phyloP scores from a whole-genome alignment of 2,888 invertebrate species.

The Heliconius cydno region DNA sequence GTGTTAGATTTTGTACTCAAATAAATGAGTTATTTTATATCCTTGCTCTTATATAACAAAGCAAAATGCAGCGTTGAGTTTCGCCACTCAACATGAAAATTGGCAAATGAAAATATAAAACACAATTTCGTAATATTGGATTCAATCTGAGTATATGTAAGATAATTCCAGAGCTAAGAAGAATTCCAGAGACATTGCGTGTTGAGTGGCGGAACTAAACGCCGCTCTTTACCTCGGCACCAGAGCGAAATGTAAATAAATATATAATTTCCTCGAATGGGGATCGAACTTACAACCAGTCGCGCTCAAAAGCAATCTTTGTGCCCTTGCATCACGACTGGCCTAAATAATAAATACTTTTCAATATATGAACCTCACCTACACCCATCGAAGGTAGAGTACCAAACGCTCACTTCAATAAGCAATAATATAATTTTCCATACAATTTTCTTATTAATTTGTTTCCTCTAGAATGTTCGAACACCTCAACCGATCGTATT shows the following conservation, averaged over 20 bases:
- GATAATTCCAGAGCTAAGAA: background rate
- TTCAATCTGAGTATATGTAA: background rate
- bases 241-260: no score
- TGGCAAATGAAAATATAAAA: background rate
- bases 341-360: background rate
- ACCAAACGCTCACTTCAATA: background rate
- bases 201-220: no score
- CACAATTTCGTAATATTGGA: background rate
- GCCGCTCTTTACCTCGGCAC: no score
- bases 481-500: slow-evolving; percentile 5
- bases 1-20: no score
- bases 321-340: background rate
- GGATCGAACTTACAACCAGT: no score
- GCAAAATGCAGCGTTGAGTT: no score
- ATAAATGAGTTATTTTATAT: no score
- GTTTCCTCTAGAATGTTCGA: slow-evolving; percentile 51
- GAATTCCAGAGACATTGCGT: no score
- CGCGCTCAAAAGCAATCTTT: no score
- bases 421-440: background rate
- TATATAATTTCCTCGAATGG: no score
- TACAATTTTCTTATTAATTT: slow-evolving; percentile 55
- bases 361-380: background rate
- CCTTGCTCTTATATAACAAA: no score
- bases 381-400: background rate
- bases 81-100: no score